phyloP scores from a whole-genome alignment of 2,113 vertebrate genomes.

The Microtus pennsylvanicus region DNA sequence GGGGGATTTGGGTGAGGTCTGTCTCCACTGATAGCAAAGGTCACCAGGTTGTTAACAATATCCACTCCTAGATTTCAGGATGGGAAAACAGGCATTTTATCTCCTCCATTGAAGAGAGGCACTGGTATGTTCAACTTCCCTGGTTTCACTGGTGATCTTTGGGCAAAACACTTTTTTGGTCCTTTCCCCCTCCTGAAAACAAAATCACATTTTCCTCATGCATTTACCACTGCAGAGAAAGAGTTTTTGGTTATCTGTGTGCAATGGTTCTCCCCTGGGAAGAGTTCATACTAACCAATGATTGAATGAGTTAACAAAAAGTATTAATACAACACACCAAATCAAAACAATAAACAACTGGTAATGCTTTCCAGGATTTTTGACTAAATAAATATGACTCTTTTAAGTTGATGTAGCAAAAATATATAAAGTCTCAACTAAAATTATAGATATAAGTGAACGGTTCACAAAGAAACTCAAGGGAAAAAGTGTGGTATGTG shows the following conservation, averaged over 20 bases:
- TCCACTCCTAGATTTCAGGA: too few species aligned
- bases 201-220: background rate
- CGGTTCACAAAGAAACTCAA: constrained; percentile 8
- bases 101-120: background rate
- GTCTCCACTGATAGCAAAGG: background rate
- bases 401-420: constrained; percentile 42
- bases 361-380: background rate
- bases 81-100: background rate
- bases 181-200: background rate
- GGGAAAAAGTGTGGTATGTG: background rate
- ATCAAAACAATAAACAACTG: background rate
- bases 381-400: background rate
- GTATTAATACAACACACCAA: background rate
- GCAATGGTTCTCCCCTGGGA: background rate
- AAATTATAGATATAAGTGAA: background rate
- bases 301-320: constrained; percentile 50
- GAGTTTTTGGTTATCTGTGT: constrained; percentile 7
- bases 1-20: background rate
- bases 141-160: background rate
- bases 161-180: background rate
- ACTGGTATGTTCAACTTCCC: too few species aligned
- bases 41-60: background rate
- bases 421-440: constrained; percentile 54
- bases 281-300: background rate
- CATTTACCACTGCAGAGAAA: background rate